Evolutionary conservation across 2,113 vertebrate species (phyloP).

Genomic region (Pelmatolapia mariae): DNA sequence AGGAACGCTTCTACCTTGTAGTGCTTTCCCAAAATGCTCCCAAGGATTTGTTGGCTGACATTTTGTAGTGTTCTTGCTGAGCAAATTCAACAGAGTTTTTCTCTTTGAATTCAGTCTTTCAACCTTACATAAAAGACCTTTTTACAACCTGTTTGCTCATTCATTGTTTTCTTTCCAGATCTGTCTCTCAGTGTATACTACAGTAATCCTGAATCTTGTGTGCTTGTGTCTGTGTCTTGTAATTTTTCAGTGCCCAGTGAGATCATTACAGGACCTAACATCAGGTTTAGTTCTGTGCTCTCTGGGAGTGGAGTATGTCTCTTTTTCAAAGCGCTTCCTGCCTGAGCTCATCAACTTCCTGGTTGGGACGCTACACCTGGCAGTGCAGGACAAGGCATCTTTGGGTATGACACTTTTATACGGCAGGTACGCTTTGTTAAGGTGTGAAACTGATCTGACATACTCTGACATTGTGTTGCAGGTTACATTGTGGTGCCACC

Average conservation of each 20-base stretch:
- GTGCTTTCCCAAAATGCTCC: background rate
- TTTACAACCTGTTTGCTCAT: background rate
- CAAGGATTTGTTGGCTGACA: background rate
- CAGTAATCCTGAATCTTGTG: background rate
- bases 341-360: constrained; percentile 92
- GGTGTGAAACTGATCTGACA: background rate
- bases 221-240: background rate
- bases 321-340: constrained; percentile 83
- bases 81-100: background rate
- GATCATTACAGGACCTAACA: constrained; percentile 75
- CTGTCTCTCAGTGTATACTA: background rate
- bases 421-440: background rate
- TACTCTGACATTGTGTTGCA: constrained; percentile 41
- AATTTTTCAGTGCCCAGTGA: constrained; percentile 77
- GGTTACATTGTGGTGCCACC: constrained; percentile 79
- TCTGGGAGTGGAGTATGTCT: constrained; percentile 83
- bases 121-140: background rate
- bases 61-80: background rate
- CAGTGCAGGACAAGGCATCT: constrained; percentile 66
- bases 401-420: constrained; percentile 60
- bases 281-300: constrained; percentile 84
- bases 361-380: constrained; percentile 80
- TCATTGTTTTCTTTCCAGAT: background rate
- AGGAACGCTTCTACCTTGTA: background rate
- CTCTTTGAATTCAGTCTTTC: background rate